Percentiles rank a stretch among this genome's conserved stretches.
phyloP scores from a whole-genome alignment of 2,113 vertebrate species.

The Pardalotus punctatus region DNA sequence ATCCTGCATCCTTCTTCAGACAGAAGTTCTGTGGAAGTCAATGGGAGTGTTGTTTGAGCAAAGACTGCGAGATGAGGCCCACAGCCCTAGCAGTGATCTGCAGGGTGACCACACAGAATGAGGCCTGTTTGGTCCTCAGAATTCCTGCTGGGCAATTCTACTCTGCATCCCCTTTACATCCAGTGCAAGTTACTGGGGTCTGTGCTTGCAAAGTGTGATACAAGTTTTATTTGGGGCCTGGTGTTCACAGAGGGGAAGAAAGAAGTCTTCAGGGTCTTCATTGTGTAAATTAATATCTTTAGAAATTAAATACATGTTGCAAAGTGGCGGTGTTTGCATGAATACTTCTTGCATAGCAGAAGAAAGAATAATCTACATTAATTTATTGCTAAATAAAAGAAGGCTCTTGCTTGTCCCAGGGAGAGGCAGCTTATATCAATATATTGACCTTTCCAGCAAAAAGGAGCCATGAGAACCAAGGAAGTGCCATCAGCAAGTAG shows the following conservation, averaged over 20 bases:
- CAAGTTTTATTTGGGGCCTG: background rate
- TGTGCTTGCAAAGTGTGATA: background rate
- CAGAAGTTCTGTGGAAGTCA: constrained; percentile 23
- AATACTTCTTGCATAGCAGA: background rate
- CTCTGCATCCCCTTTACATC: background rate
- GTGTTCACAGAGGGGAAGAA: background rate
- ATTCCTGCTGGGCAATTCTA: background rate
- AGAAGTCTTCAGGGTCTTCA: background rate
- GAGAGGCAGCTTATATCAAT: background rate
- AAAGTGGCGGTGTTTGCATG: background rate
- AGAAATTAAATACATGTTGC: background rate
- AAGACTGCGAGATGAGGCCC: background rate
- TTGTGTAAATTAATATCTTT: background rate
- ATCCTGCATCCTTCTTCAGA: background rate
- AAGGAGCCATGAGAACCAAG: background rate
- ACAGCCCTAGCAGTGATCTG: background rate
- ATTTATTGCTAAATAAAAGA: background rate
- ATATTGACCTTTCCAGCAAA: background rate
- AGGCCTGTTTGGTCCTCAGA: background rate
- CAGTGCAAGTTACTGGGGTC: background rate
- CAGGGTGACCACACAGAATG: background rate
- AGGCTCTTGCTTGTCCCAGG: background rate
- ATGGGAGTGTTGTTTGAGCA: background rate
- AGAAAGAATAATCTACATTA: background rate
- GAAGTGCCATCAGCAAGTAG: background rate